phyloP scores from a whole-genome alignment of 2,888 invertebrate species.

The Sycophila texana region DNA sequence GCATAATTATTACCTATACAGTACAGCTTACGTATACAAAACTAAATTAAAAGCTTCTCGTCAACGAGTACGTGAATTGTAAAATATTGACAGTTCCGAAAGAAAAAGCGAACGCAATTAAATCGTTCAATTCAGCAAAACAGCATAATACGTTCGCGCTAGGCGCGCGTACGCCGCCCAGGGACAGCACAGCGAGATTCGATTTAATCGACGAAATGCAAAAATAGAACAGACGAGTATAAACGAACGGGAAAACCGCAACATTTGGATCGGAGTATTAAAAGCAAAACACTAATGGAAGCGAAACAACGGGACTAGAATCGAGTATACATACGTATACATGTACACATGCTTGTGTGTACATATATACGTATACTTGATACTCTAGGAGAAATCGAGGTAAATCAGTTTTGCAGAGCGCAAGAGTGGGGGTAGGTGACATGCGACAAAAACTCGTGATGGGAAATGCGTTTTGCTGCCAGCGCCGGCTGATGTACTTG shows the following conservation, averaged over 20 bases:
- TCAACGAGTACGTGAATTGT: too few species aligned
- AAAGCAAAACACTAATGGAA: conserved; percentile 38
- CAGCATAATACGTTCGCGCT: neutral
- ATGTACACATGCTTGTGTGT: too few species aligned
- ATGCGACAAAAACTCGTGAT: conserved; percentile 28
- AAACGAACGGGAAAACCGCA: conserved; percentile 7
- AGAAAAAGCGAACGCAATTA: too few species aligned
- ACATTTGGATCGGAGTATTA: conserved; percentile 26
- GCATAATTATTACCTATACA: too few species aligned
- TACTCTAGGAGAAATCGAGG: conserved; percentile 12
- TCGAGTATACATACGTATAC: too few species aligned
- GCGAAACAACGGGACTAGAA: conserved; percentile 18
- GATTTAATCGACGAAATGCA: conserved; percentile 7
- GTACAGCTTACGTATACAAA: too few species aligned
- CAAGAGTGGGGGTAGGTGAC: neutral
- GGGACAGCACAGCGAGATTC: neutral
- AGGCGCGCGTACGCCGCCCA: too few species aligned
- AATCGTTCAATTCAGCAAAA: too few species aligned
- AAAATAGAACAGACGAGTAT: conserved; percentile 7
- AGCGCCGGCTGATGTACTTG: neutral
- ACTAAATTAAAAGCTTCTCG: too few species aligned
- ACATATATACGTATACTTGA: too few species aligned
- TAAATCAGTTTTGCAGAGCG: conserved; percentile 21
- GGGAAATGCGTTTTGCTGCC: conserved; percentile 13
- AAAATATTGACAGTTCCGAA: too few species aligned